Percentiles rank a stretch among this genome's conserved stretches.
phyloP scores from a whole-genome alignment of 2,888 invertebrate genomes.

The Epiblema foenella region DNA sequence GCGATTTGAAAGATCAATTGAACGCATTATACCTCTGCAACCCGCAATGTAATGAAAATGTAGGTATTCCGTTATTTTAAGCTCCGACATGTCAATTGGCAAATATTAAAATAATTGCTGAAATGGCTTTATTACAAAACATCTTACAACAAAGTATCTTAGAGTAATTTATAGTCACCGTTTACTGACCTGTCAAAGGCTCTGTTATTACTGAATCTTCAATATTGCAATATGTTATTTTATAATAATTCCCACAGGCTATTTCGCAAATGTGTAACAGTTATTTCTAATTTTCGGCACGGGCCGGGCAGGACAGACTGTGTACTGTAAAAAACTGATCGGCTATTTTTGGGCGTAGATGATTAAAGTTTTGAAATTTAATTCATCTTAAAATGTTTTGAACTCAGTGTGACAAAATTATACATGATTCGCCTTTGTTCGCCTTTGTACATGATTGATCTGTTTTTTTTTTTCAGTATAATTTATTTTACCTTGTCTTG shows the following conservation, averaged over 20 bases:
- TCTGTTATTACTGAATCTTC: slow-evolving; percentile 60
- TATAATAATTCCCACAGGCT: slow-evolving; percentile 43
- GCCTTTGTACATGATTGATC: too few relatives aligned
- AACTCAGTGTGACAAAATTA: too few relatives aligned
- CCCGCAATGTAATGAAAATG: too few relatives aligned
- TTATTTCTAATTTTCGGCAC: slow-evolving; percentile 67
- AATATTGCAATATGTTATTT: slow-evolving; percentile 57
- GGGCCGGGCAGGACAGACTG: slow-evolving; percentile 48
- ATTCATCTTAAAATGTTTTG: too few relatives aligned
- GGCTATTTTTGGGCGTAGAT: not conserved
- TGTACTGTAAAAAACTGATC: slow-evolving; percentile 10
- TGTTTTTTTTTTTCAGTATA: too few relatives aligned
- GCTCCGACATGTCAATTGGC: slow-evolving; percentile 17
- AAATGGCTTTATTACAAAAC: slow-evolving; percentile 31
- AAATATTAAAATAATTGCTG: slow-evolving; percentile 20
- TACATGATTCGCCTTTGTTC: too few relatives aligned
- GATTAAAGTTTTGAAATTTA: too few relatives aligned
- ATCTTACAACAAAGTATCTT: slow-evolving; percentile 43
- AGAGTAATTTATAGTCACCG: slow-evolving; percentile 59
- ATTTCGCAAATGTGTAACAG: slow-evolving; percentile 62
- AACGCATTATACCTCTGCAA: too few relatives aligned
- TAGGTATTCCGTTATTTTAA: slow-evolving; percentile 11
- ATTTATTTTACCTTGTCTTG: too few relatives aligned
- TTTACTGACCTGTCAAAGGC: slow-evolving; percentile 57
- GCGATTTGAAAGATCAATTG: too few relatives aligned